Conservation (phyloP, 2,113 vertebrate species). For the Pristiophorus japonicus region DNA sequence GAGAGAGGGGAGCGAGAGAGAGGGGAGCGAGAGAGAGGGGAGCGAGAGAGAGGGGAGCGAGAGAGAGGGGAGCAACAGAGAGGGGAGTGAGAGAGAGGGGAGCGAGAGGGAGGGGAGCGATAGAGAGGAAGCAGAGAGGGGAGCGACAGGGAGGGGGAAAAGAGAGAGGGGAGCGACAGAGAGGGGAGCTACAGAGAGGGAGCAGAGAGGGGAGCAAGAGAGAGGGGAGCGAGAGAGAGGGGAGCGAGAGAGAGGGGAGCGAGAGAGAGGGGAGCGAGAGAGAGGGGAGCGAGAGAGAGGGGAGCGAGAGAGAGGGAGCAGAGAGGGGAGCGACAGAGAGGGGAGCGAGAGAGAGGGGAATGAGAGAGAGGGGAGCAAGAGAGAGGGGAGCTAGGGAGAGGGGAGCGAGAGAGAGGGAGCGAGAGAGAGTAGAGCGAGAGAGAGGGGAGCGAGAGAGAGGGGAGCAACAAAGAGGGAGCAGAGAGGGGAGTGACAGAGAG, state of each 20-base stretch:
- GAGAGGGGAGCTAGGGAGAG: too few species aligned
- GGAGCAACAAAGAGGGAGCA: background rate
- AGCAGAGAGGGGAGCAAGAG: background rate
- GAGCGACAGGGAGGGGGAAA: background rate
- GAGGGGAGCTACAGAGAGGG: too few species aligned
- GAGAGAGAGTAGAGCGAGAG: constrained; percentile 39
- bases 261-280: too few species aligned
- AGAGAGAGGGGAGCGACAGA: too few species aligned
- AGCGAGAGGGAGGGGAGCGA: background rate
- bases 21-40: background rate
- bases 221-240: too few species aligned
- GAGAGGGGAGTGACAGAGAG: too few species aligned
- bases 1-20: background rate
- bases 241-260: too few species aligned
- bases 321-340: too few species aligned
- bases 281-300: too few species aligned
- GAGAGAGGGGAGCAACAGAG: background rate
- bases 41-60: background rate
- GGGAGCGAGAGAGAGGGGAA: too few species aligned
- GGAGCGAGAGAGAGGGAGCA: too few species aligned
- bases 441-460: constrained; percentile 44
- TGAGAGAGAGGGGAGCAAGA: constrained; percentile 37
- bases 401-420: background rate
- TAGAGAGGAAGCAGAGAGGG: too few species aligned
- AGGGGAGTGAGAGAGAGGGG: background rate